phyloP scores from a whole-genome alignment of 2,797 vertebrate genomes.

The Ctenopoma kingsleyae region DNA sequence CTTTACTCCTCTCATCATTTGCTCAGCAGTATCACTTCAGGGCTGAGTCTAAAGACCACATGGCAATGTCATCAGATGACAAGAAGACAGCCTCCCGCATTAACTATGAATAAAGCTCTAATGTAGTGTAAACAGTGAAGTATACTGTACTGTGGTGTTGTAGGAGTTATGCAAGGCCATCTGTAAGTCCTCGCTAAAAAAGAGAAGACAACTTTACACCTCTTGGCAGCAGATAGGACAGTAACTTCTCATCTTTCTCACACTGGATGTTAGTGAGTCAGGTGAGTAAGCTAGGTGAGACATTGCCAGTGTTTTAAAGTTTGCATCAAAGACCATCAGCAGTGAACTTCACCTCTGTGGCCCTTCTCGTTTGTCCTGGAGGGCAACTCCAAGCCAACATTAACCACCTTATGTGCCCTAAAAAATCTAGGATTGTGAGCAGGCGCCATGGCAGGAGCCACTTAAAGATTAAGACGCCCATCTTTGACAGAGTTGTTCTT shows the following conservation, averaged over 20 bases:
- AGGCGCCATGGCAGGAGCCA: constrained; percentile 6
- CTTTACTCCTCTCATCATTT: too few relatives aligned
- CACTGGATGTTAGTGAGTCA: constrained; percentile 5
- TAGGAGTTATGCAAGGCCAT: neutral
- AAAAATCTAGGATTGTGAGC: constrained; percentile 5
- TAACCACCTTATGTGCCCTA: neutral
- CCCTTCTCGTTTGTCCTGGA: constrained; percentile 5
- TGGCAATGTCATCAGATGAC: constrained; percentile 15
- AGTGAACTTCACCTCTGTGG: constrained; percentile 5
- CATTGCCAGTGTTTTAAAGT: neutral
- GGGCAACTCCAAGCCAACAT: constrained; percentile 13
- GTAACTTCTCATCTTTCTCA: neutral
- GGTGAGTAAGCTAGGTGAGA: constrained; percentile 9
- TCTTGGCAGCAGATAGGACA: constrained; percentile 3
- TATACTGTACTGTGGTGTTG: neutral
- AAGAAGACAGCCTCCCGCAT: constrained; percentile 19
- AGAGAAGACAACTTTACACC: neutral
- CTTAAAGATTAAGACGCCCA: constrained; percentile 8
- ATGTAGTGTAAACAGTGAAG: neutral
- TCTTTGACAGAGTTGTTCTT: constrained; percentile 20
- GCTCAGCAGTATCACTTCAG: constrained; percentile 17
- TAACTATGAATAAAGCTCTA: constrained; percentile 3
- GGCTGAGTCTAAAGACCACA: neutral
- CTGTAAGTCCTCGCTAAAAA: neutral
- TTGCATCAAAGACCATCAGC: constrained; percentile 8